Conservation (phyloP, 2,888 invertebrate genomes). For the Tridacna crocea region DNA sequence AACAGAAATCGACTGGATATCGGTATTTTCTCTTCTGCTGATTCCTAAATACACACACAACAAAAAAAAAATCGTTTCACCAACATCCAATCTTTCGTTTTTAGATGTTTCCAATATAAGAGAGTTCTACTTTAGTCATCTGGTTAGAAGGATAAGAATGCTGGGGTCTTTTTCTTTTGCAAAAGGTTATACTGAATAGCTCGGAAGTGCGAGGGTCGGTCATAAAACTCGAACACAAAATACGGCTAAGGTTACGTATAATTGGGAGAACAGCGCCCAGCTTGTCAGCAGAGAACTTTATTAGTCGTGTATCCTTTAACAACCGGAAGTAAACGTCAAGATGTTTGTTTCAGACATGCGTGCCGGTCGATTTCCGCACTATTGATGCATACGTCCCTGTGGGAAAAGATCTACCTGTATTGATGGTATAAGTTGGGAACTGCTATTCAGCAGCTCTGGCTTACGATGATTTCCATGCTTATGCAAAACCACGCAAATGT, state of each 20-base stretch:
- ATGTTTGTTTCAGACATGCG: constrained; percentile 5
- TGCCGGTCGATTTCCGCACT: neutral
- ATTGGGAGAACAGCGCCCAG: constrained; percentile 9
- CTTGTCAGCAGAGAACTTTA: constrained; percentile 8
- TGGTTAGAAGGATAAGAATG: neutral
- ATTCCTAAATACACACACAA: no score
- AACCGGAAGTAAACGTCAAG: constrained; percentile 22
- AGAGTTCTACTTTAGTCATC: neutral
- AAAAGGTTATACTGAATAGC: neutral
- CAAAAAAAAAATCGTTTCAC: neutral
- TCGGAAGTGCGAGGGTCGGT: constrained; percentile 19
- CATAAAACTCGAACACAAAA: constrained; percentile 21
- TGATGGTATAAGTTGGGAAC: no score
- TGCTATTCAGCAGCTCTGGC: no score
- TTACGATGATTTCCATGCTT: no score
- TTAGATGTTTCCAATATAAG: neutral
- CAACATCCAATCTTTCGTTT: neutral
- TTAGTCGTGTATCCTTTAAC: neutral
- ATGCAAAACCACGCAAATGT: no score
- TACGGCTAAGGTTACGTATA: constrained; percentile 20
- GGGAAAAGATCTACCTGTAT: neutral
- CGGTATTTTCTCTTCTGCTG: neutral
- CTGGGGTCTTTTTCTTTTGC: neutral
- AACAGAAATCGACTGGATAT: neutral
- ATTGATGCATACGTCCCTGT: neutral